These are phyloP conservation scores for Reticulitermes speratus DNA, from an alignment of 1,140 invertebrate species.

Conservation along the genomic window DNA sequence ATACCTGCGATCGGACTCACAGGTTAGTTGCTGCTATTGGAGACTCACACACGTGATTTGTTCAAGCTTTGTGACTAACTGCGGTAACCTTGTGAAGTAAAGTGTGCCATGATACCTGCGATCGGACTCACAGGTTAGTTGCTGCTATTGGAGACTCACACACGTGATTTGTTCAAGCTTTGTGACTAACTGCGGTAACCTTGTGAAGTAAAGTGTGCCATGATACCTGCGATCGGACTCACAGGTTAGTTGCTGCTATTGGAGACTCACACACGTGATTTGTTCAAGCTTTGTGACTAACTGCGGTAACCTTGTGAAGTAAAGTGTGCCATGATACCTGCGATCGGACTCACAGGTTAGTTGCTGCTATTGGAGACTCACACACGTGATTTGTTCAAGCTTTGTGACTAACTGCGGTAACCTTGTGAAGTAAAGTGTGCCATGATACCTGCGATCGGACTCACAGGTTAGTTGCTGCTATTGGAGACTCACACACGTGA, in stretches of 20 bases:
- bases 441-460: conserved; percentile 65
- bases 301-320: too few species aligned
- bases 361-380: neutral
- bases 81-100: too few species aligned
- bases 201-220: conserved; percentile 56
- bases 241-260: neutral
- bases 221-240: conserved; percentile 58
- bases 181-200: too few species aligned
- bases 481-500: neutral
- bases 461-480: neutral
- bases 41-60: neutral
- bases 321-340: conserved; percentile 72
- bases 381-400: neutral
- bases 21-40: neutral
- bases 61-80: neutral
- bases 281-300: neutral
- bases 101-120: conserved; percentile 73
- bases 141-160: neutral
- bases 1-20: conserved; percentile 56
- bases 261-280: neutral
- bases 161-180: neutral
- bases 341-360: neutral
- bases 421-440: conserved; percentile 49
- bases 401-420: too few species aligned
- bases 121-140: neutral